Evolutionary conservation across 2,113 vertebrate genomes (phyloP).

Genomic region (Hydrochoerus hydrochaeris): DNA sequence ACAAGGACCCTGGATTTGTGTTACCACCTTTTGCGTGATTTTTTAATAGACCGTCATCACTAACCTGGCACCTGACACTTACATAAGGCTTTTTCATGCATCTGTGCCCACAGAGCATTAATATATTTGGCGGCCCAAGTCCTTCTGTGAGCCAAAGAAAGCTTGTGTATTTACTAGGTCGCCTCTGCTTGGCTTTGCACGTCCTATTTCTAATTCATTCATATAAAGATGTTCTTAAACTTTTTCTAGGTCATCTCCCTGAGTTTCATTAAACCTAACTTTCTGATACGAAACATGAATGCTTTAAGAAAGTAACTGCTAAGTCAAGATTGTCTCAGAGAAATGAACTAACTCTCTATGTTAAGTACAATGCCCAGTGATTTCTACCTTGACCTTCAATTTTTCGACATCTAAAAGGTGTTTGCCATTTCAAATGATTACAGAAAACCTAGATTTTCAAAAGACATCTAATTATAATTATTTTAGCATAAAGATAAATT

Average conservation of each 20-base stretch:
- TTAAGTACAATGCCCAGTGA: neutral
- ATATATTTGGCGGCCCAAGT: constrained; percentile 45
- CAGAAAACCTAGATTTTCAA: constrained; percentile 29
- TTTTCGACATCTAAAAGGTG: constrained; percentile 8
- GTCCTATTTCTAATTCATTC: constrained; percentile 26
- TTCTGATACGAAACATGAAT: constrained; percentile 12
- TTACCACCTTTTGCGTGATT: constrained; percentile 60
- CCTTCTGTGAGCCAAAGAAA: constrained; percentile 71
- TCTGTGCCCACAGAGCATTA: constrained; percentile 24
- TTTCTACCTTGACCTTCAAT: neutral
- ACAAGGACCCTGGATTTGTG: constrained; percentile 72
- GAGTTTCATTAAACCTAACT: neutral
- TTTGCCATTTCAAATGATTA: constrained; percentile 31
- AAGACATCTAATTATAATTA: neutral
- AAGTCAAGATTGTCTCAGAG: neutral
- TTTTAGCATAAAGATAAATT: constrained; percentile 22
- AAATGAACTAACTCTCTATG: neutral
- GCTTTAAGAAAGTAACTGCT: constrained; percentile 23
- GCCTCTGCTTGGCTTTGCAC: neutral
- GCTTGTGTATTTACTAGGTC: neutral
- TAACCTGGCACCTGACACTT: constrained; percentile 63
- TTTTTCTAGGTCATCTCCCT: constrained; percentile 4
- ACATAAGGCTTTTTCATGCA: constrained; percentile 62
- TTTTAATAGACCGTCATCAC: constrained; percentile 69
- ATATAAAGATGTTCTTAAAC: constrained; percentile 41